A percentile compares a stretch with the other conserved stretches of the same genome.
These are phyloP conservation scores for Andrena camellia DNA, from an alignment of 2,888 invertebrate species.

Conservation along the genomic window DNA sequence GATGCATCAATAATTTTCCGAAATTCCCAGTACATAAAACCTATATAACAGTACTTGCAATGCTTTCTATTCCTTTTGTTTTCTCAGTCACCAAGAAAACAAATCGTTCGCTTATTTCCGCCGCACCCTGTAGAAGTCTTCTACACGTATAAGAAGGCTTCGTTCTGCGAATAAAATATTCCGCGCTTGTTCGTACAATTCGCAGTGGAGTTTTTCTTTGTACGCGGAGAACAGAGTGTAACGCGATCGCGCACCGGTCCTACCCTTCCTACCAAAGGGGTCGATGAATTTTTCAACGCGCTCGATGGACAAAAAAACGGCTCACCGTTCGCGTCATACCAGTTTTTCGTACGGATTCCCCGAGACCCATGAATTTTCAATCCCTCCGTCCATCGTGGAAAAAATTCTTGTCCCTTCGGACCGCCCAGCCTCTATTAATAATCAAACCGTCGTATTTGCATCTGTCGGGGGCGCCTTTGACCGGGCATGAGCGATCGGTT, in stretches of 20 bases:
- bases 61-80: too few relatives aligned
- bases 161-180: too few relatives aligned
- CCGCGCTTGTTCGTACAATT: too few relatives aligned
- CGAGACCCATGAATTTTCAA: constrained; percentile 36
- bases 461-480: constrained; percentile 41
- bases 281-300: constrained; percentile 29
- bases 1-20: too few relatives aligned
- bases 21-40: too few relatives aligned
- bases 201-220: too few relatives aligned
- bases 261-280: constrained; percentile 4
- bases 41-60: too few relatives aligned
- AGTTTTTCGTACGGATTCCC: constrained; percentile 22
- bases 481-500: constrained; percentile 40
- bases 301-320: constrained; percentile 1
- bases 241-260: constrained; percentile 6
- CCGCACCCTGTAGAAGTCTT: too few relatives aligned
- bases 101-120: too few relatives aligned
- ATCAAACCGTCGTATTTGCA: constrained; percentile 47
- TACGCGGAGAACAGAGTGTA: neutral
- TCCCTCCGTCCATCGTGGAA: constrained; percentile 15
- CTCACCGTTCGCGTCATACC: constrained; percentile 2
- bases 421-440: constrained; percentile 41
- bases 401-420: constrained; percentile 27
- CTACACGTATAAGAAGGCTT: too few relatives aligned
- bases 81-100: too few relatives aligned